Conservation (phyloP, 2,797 vertebrate species). For the Dicrostonyx torquatus region DNA sequence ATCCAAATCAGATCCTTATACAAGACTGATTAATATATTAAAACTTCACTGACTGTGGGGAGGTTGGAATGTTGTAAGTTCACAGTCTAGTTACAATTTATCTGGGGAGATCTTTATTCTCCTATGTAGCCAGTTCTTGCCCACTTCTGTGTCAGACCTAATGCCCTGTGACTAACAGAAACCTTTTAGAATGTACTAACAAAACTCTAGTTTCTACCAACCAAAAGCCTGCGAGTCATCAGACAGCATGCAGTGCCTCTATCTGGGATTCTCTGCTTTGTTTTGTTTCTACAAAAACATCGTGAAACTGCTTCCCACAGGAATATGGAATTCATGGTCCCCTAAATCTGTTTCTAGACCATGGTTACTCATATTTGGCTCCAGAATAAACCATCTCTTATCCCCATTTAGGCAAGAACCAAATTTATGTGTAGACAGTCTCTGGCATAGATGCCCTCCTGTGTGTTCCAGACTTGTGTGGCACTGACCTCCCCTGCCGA, state of each 20-base stretch:
- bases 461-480: neutral
- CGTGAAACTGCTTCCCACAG: neutral
- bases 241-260: neutral
- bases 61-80: too few relatives aligned
- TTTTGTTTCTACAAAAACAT: neutral
- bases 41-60: neutral
- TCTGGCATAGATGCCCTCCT: neutral
- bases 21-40: neutral
- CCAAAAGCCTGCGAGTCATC: neutral
- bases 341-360: neutral
- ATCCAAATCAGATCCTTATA: neutral
- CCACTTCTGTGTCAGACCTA: neutral
- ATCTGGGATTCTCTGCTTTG: neutral
- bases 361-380: neutral
- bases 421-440: neutral
- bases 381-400: neutral
- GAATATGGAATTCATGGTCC: neutral
- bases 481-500: fast-evolving
- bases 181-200: neutral
- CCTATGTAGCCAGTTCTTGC: neutral
- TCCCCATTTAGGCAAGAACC: neutral
- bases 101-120: neutral
- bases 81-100: neutral
- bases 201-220: neutral
- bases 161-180: neutral